These are phyloP conservation scores for Oikopleura dioica DNA, from an alignment of 23 tunicate species.

Conservation along the genomic window DNA sequence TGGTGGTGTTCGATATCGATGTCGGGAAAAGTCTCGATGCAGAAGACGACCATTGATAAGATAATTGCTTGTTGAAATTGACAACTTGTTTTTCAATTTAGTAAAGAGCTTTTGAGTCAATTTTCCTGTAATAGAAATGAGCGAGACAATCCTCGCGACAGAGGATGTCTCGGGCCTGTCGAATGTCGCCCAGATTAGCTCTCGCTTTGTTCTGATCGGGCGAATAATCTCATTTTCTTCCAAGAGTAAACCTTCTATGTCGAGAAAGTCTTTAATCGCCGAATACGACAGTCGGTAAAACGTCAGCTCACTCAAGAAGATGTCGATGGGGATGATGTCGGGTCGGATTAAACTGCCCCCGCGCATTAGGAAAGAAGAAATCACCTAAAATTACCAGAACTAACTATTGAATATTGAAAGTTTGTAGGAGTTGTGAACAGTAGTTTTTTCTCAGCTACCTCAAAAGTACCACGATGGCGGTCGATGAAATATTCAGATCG, in stretches of 20 bases:
- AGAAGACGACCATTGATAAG: slow-evolving; percentile 55
- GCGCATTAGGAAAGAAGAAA: slow-evolving; percentile 11
- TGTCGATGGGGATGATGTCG: slow-evolving; percentile 70
- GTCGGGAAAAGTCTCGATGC: slow-evolving; percentile 49
- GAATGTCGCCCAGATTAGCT: slow-evolving; percentile 36
- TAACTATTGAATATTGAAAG: background rate
- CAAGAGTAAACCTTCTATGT: slow-evolving; percentile 38
- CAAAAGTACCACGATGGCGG: slow-evolving; percentile 56
- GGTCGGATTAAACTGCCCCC: slow-evolving; percentile 49
- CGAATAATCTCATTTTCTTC: slow-evolving; percentile 27
- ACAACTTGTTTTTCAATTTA: no score
- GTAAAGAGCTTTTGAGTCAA: no score
- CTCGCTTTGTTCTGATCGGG: no score
- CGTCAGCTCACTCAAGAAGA: slow-evolving; percentile 53
- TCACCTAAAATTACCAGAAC: background rate
- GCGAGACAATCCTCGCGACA: slow-evolving; percentile 24
- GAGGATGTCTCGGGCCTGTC: slow-evolving; percentile 39
- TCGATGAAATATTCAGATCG: slow-evolving; percentile 55
- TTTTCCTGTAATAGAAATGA: slow-evolving; percentile 44
- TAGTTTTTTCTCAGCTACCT: slow-evolving; percentile 13
- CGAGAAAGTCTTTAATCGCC: slow-evolving; percentile 33
- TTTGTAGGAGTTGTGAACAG: background rate
- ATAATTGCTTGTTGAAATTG: no score
- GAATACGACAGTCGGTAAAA: slow-evolving; percentile 38
- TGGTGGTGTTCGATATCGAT: background rate